Base-by-base conservation (phyloP, 2,797 vertebrate genomes). In the Kryptopterus vitreolus region DNA sequence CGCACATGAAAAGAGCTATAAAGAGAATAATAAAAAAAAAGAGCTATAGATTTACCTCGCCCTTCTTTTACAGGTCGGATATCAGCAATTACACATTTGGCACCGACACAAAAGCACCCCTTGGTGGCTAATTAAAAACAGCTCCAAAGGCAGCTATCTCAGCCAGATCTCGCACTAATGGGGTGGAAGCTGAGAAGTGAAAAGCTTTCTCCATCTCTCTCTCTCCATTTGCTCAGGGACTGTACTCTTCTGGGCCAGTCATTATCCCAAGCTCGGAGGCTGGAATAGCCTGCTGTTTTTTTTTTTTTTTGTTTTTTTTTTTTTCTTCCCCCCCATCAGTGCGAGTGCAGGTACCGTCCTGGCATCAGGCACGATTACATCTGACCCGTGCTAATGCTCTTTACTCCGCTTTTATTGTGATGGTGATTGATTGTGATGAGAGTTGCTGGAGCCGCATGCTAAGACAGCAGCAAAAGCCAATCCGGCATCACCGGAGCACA, bases 371-470 rank as follows among this genome's bases (percentile, higher is more conserved):
- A 22, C 66, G 80, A 87, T 87, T 79, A 81, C 61, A 81, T 77
- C 84, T 82, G 86, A 85, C 86, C 77, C 31, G 46, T 79, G 81
- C 76, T 79, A 84, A 82, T 84, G 84, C 84, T 82, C 82, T 82
- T 84, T 85, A 81, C 77, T 77, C 73, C 29, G 22, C 68, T 71
- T 76, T 74, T 68, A 79, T 84, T 81, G 75, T 84, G 83, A 84
- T 68, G 57, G 79, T 82, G 82, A 86, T 81, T 84, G 81, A 82
- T 84, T 78, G 80, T 84, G 81, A 84, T 84, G 58, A 63, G 57
- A 71, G 53, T 55, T 33, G 57, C 81, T 22, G 3, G 66, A 75
- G 68, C 38, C 11, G 81, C 79, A 81, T 77, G 74, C 73, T 85
- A 81, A 85, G 75, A 33, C 63, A 29, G 72, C 55, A 69, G 76